Conservation (phyloP, 1,140 invertebrate genomes). For the Micrasema minimum region DNA sequence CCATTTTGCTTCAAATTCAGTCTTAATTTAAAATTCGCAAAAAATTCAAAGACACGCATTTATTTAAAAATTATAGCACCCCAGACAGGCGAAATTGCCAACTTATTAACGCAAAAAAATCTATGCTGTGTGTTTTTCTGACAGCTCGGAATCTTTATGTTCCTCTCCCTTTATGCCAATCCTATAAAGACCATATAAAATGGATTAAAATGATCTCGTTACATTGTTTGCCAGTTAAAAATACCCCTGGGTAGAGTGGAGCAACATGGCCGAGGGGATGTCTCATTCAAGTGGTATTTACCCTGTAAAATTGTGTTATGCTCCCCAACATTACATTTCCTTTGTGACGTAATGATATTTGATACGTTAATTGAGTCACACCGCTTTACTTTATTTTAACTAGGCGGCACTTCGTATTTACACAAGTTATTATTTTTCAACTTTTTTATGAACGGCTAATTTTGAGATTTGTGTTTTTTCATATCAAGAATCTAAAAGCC, state of each 20-base stretch:
- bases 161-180: constrained; percentile 23
- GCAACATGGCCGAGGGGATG: constrained; percentile 13
- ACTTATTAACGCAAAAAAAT: neutral
- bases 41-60: too few relatives aligned
- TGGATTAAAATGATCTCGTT: constrained; percentile 42
- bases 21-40: too few relatives aligned
- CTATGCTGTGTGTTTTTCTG: constrained; percentile 11
- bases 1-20: too few relatives aligned
- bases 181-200: constrained; percentile 41
- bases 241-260: constrained; percentile 9
- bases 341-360: constrained; percentile 29
- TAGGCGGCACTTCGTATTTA: neutral
- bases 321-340: constrained; percentile 13
- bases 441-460: too few relatives aligned
- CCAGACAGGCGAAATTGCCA: too few relatives aligned
- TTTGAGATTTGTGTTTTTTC: too few relatives aligned
- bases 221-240: constrained; percentile 39
- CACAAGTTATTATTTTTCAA: too few relatives aligned
- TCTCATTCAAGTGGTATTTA: constrained; percentile 36
- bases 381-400: neutral
- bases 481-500: too few relatives aligned
- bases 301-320: constrained; percentile 26
- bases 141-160: constrained; percentile 28
- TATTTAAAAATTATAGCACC: too few relatives aligned
- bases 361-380: constrained; percentile 26